Conservation (phyloP, 2,113 vertebrate genomes). For the Fregata magnificens region DNA sequence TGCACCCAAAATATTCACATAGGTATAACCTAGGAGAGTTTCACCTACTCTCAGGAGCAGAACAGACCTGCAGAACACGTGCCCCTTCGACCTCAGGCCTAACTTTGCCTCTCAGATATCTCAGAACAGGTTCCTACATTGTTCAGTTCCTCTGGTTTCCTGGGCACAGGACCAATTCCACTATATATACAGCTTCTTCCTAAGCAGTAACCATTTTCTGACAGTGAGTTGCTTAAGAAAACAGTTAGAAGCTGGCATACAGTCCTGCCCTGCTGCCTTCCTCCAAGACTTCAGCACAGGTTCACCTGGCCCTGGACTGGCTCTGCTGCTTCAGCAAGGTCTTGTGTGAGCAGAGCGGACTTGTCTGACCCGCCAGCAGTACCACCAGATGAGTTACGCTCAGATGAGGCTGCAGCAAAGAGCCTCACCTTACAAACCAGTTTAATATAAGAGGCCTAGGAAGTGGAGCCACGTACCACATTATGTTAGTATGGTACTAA, state of each 20-base stretch:
- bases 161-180: not conserved
- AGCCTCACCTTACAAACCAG: not conserved
- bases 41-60: not conserved
- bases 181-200: not conserved
- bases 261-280: fast-evolving
- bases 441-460: not conserved
- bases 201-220: not conserved
- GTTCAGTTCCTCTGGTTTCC: not conserved
- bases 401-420: not conserved
- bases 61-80: not conserved
- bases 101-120: not conserved
- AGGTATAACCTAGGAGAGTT: not conserved
- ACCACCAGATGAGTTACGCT: not conserved
- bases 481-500: not conserved
- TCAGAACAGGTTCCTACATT: not conserved
- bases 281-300: not conserved
- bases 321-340: not conserved
- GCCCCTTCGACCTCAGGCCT: not conserved
- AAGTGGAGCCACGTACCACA: not conserved
- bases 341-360: not conserved
- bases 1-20: not conserved
- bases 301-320: not conserved
- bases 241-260: not conserved
- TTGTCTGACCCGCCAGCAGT: not conserved
- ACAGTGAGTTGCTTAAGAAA: not conserved